phyloP scores from a whole-genome alignment of 2,113 vertebrate species.

The Xenopus borealis region DNA sequence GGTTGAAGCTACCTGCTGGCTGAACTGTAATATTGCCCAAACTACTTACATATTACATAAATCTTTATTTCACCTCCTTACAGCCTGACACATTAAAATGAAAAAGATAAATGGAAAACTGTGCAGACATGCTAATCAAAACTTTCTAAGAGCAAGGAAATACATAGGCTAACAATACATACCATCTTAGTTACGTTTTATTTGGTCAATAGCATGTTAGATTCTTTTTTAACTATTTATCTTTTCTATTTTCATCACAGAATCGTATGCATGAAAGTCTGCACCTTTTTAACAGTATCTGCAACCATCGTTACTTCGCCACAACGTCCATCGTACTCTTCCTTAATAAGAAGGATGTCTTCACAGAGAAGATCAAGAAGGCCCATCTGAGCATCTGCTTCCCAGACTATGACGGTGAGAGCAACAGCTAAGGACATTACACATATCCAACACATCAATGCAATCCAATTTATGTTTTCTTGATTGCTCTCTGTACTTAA shows the following conservation, averaged over 20 bases:
- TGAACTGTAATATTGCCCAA: too few relatives aligned
- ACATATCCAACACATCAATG: neutral
- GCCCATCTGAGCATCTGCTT: conserved; percentile 98
- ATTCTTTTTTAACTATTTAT: too few relatives aligned
- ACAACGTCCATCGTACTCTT: conserved; percentile 96
- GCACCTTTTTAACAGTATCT: conserved; percentile 98
- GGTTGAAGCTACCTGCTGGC: too few relatives aligned
- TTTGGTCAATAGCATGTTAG: too few relatives aligned
- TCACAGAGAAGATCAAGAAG: conserved; percentile 95
- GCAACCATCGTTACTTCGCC: conserved; percentile 94
- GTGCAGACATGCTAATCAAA: too few relatives aligned
- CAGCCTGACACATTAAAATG: too few relatives aligned
- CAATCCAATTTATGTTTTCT: neutral
- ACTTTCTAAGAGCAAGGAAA: too few relatives aligned
- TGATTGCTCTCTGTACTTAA: neutral
- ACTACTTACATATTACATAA: too few relatives aligned
- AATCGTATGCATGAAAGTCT: conserved; percentile 98
- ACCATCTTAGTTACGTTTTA: too few relatives aligned
- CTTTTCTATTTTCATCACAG: conserved; percentile 54
- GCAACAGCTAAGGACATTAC: neutral
- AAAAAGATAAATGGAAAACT: too few relatives aligned
- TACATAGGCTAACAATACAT: too few relatives aligned
- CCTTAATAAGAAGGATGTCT: conserved; percentile 98
- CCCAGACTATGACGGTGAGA: conserved; percentile 92
- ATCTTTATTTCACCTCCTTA: too few relatives aligned